phyloP scores from a whole-genome alignment of 2,888 invertebrate genomes.

The Ichneumon xanthorius region DNA sequence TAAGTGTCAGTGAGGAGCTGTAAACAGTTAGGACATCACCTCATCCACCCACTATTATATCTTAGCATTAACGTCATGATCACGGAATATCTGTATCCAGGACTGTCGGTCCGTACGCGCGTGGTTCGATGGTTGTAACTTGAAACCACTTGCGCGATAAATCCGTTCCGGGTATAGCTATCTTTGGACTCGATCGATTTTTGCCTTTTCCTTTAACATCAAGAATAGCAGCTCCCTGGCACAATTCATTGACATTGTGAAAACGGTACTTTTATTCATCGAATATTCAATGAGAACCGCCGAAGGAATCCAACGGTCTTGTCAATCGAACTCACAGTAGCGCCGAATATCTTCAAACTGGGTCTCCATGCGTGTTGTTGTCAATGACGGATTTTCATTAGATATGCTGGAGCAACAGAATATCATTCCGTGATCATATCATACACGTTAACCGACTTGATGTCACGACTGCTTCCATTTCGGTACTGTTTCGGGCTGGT shows the following conservation, averaged over 20 bases:
- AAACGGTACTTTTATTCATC: neutral
- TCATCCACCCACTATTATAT: too few species aligned
- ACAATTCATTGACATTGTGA: neutral
- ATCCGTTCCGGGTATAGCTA: neutral
- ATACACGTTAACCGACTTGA: neutral
- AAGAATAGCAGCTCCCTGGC: neutral
- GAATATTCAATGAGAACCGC: neutral
- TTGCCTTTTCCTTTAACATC: neutral
- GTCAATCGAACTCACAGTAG: too few species aligned
- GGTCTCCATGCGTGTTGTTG: too few species aligned
- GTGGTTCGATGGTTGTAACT: neutral
- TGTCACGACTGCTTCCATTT: neutral
- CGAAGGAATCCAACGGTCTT: too few species aligned
- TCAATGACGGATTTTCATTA: neutral
- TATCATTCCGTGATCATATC: neutral
- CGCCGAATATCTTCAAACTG: too few species aligned
- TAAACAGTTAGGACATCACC: too few species aligned
- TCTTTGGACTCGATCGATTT: slow-evolving; percentile 17
- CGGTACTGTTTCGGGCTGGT: neutral
- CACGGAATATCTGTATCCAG: neutral
- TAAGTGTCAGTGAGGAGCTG: too few species aligned
- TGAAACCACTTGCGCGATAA: neutral
- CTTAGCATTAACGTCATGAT: neutral
- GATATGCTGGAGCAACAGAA: neutral
- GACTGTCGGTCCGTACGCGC: neutral